Percentiles rank a stretch among this genome's conserved stretches.
These are phyloP conservation scores for Neosilurus hyrtlii DNA, from an alignment of 2,797 vertebrate species.

Conservation along the genomic window DNA sequence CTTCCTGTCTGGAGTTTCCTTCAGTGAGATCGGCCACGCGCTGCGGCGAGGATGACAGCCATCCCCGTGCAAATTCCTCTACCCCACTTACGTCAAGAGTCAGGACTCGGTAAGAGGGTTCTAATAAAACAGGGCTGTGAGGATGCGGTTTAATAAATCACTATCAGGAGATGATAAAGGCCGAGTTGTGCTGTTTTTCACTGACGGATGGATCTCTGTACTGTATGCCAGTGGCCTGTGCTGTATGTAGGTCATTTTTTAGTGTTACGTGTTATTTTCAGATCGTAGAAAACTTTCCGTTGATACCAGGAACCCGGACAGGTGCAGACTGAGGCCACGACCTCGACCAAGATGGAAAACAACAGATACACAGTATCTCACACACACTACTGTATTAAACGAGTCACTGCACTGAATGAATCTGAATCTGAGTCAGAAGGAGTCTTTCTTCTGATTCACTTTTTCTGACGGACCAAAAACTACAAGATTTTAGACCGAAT, in stretches of 20 bases:
- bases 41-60: constrained; percentile 19
- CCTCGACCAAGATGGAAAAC: background rate
- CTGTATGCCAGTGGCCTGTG: background rate
- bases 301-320: background rate
- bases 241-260: constrained; percentile 14
- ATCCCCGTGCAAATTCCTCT: constrained; percentile 41
- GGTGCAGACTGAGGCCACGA: background rate
- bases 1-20: constrained; percentile 23
- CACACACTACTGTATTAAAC: no score
- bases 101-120: constrained; percentile 24
- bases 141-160: constrained; percentile 45
- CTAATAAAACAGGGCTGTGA: constrained; percentile 35
- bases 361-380: no score
- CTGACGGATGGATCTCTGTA: constrained; percentile 1
- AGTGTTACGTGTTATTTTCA: background rate
- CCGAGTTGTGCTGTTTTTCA: constrained; percentile 34
- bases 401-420: background rate
- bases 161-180: constrained; percentile 37
- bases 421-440: background rate
- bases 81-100: constrained; percentile 47
- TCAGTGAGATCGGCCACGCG: constrained; percentile 14
- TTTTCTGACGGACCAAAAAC: background rate
- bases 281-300: background rate
- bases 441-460: background rate
- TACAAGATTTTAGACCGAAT: background rate